A percentile compares a stretch with the other conserved stretches of the same genome.
phyloP scores from a whole-genome alignment of 2,888 invertebrate genomes.

The Andrena bucephala region DNA sequence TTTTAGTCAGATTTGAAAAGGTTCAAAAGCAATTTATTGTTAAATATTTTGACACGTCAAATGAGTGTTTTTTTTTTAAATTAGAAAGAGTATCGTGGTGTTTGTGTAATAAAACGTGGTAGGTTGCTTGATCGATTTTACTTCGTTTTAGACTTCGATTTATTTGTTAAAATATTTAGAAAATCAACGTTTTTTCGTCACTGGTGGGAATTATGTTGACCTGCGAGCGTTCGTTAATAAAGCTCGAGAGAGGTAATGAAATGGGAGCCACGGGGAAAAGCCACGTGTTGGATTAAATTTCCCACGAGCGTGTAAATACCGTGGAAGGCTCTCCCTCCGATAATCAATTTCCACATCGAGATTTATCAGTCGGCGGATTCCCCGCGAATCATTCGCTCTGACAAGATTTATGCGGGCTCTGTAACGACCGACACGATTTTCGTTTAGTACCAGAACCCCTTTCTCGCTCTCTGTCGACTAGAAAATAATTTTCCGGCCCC shows the following conservation, averaged over 20 bases:
- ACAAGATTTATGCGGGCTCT: constrained; percentile 62
- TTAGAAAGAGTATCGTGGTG: too few species aligned
- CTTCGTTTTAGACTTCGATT: too few species aligned
- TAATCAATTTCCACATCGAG: constrained; percentile 66
- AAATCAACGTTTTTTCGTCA: too few species aligned
- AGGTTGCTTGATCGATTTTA: too few species aligned
- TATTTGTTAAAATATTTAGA: too few species aligned
- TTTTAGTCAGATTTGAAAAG: too few species aligned
- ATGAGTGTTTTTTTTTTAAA: too few species aligned
- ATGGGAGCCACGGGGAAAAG: neutral
- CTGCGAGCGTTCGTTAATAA: neutral
- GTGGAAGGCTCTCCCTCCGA: constrained; percentile 45
- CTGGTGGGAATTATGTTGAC: neutral
- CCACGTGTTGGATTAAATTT: neutral
- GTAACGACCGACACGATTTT: constrained; percentile 39
- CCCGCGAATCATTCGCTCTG: constrained; percentile 59
- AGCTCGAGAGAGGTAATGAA: neutral
- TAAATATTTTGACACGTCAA: too few species aligned
- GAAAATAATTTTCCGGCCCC: constrained; percentile 56
- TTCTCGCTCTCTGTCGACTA: constrained; percentile 17
- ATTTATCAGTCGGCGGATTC: constrained; percentile 62
- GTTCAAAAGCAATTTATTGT: too few species aligned
- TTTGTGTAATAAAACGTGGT: too few species aligned
- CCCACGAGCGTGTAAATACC: constrained; percentile 5
- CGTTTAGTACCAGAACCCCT: constrained; percentile 31